These are phyloP conservation scores for Corvus moneduloides DNA, from an alignment of 2,113 vertebrate species.

Conservation along the genomic window DNA sequence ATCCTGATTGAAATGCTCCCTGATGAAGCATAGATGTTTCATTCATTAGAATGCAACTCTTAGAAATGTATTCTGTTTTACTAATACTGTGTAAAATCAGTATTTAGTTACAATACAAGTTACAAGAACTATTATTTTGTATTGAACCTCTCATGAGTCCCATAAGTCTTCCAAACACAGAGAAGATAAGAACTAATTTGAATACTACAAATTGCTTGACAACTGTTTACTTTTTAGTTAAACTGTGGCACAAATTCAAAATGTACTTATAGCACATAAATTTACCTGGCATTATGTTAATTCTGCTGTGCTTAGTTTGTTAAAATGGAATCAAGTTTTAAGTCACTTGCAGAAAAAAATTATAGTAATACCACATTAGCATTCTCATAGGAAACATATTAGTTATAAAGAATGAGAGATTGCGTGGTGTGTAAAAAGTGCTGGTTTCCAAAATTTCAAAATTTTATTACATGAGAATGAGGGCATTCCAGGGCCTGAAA, in stretches of 20 bases:
- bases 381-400: not conserved
- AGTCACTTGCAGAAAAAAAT: not conserved
- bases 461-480: not conserved
- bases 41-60: not conserved
- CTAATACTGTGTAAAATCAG: not conserved
- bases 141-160: not conserved
- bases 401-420: not conserved
- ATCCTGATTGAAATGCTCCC: not conserved
- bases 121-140: not conserved
- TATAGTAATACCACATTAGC: not conserved
- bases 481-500: not conserved
- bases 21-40: not conserved
- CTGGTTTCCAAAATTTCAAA: not conserved
- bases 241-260: not conserved
- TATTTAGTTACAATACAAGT: not conserved
- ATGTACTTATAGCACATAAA: not conserved
- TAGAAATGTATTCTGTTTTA: not conserved
- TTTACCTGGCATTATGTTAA: not conserved
- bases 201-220: not conserved
- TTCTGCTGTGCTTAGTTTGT: not conserved
- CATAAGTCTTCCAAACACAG: not conserved
- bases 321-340: not conserved
- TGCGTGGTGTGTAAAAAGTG: not conserved
- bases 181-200: not conserved
- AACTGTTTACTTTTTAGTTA: not conserved